Conservation (phyloP, 92 coral and sea anemone species). For the Bergia sp. region DNA sequence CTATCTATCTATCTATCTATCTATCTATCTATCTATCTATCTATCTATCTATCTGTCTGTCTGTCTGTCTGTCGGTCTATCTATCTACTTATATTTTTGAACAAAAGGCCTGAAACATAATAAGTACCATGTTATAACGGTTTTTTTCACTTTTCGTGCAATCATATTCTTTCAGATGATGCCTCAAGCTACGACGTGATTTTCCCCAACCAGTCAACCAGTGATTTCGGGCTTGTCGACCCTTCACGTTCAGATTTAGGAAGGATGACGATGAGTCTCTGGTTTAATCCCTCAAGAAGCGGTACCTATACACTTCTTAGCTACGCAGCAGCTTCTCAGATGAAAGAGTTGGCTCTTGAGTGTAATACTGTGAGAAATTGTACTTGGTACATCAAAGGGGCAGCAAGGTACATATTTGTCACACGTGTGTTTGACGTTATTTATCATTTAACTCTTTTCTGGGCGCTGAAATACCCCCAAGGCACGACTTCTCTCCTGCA, state of each 20-base stretch:
- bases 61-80: no score
- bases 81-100: no score
- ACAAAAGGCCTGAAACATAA: no score
- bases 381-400: neutral
- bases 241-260: neutral
- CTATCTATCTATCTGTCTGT: no score
- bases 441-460: no score
- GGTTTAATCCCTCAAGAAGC: constrained; percentile 1
- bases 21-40: no score
- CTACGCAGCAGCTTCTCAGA: neutral
- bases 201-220: neutral
- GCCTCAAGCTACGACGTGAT: constrained; percentile 1
- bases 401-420: neutral
- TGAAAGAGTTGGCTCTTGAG: neutral
- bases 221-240: constrained; percentile 6
- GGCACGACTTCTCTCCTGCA: no score
- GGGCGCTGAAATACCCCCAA: no score
- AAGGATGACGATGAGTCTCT: neutral
- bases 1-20: no score
- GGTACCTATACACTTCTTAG: neutral
- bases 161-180: neutral
- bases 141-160: neutral
- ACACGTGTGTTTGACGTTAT: no score
- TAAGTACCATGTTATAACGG: no score
- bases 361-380: neutral